Evolutionary conservation across 1,140 invertebrate genomes (phyloP).

Genomic region (Drosophila nasuta): DNA sequence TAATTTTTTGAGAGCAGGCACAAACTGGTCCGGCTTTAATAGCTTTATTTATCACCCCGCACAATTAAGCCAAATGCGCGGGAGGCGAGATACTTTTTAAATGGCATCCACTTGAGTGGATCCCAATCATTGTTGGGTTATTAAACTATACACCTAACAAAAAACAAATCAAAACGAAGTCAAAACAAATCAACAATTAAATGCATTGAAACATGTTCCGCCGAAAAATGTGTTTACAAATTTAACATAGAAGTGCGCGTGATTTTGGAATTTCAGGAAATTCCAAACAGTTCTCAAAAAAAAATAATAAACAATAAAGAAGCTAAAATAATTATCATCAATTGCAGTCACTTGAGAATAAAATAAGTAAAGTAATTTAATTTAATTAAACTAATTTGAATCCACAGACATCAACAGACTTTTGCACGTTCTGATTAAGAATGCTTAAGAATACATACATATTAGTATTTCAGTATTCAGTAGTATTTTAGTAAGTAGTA

Average conservation of each 20-base stretch:
- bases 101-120: constrained; percentile 3
- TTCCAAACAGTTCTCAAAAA: not conserved
- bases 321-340: not conserved
- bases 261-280: constrained; percentile 5
- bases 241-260: constrained; percentile 11
- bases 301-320: not conserved
- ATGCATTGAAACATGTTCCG: constrained; percentile 2
- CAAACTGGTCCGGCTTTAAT: constrained; percentile 67
- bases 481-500: too few species aligned
- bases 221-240: constrained; percentile 6
- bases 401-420: too few species aligned
- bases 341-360: not conserved
- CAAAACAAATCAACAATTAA: constrained; percentile 2
- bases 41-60: constrained; percentile 59
- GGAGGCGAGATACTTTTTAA: not conserved
- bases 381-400: too few species aligned
- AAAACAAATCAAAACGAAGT: not conserved
- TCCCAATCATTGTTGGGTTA: constrained; percentile 15
- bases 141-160: constrained; percentile 16
- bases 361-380: too few species aligned
- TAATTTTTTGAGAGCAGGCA: constrained; percentile 51
- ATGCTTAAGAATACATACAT: too few species aligned
- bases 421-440: too few species aligned
- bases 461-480: too few species aligned
- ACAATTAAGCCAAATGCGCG: constrained; percentile 44